Percentiles rank a stretch among this genome's conserved stretches.
Conservation (phyloP, 2,888 invertebrate species). For the Frankliniella intonsa region DNA sequence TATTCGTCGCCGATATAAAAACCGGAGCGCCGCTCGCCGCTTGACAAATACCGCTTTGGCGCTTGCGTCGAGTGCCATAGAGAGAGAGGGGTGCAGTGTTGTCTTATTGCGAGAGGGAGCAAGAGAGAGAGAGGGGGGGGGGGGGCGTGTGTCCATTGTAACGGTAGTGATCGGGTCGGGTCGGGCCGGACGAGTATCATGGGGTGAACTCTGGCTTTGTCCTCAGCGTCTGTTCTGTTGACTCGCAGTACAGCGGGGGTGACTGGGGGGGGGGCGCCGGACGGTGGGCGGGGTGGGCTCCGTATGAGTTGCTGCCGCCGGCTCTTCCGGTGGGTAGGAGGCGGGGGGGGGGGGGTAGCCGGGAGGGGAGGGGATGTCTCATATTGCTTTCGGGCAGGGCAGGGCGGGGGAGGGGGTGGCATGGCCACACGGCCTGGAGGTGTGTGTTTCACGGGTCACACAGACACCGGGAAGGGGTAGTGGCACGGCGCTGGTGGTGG, state of each 20-base stretch:
- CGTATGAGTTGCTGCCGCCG: too few relatives aligned
- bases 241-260: too few relatives aligned
- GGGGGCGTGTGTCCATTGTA: neutral
- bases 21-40: neutral
- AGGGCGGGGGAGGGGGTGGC: neutral
- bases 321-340: too few relatives aligned
- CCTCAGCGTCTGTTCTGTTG: too few relatives aligned
- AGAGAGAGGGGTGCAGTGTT: too few relatives aligned
- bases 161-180: neutral
- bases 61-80: too few relatives aligned
- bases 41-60: neutral
- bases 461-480: neutral
- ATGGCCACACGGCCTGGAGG: too few relatives aligned
- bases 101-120: neutral
- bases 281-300: too few relatives aligned
- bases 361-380: neutral
- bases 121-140: neutral
- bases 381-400: neutral
- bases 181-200: too few relatives aligned
- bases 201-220: neutral
- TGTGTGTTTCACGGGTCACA: too few relatives aligned
- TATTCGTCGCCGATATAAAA: conserved; percentile 3
- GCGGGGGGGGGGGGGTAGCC: too few relatives aligned
- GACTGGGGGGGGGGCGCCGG: too few relatives aligned
- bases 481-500: neutral